phyloP scores from a whole-genome alignment of 64 coral and sea anemone genomes.

The Anthopleura sola region DNA sequence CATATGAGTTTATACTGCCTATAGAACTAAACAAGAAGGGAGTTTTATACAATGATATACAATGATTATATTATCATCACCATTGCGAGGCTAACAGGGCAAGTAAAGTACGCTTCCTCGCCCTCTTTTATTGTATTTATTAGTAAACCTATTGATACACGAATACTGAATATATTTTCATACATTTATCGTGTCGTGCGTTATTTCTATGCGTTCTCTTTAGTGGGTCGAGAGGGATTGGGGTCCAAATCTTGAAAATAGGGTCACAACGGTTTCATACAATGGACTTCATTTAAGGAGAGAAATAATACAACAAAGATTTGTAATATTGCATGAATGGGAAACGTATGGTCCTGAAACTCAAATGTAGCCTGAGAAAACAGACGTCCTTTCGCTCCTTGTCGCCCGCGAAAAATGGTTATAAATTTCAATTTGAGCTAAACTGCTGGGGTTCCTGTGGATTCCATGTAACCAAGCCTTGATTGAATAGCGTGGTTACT shows the following conservation, averaged over 20 bases:
- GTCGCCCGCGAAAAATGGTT: no score
- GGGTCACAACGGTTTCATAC: no score
- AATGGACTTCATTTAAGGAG: no score
- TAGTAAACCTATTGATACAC: background rate
- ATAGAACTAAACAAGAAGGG: background rate
- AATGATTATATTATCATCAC: slow-evolving; percentile 1
- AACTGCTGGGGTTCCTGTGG: background rate
- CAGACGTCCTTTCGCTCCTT: no score
- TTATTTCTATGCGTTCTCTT: no score
- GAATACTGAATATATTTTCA: background rate
- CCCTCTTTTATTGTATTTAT: background rate
- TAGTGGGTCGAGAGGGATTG: no score
- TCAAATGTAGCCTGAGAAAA: no score
- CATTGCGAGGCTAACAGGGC: background rate
- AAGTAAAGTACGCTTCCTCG: background rate
- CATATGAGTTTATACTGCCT: background rate
- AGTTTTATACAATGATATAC: background rate
- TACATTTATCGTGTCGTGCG: background rate
- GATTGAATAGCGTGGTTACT: background rate
- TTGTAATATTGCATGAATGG: no score
- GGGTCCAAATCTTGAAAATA: no score
- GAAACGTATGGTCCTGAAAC: no score
- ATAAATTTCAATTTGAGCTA: no score
- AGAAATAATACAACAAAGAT: no score
- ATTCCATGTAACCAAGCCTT: background rate